These are phyloP conservation scores for Aphelocoma californica DNA, from an alignment of 2,797 vertebrate species.

Conservation along the genomic window DNA sequence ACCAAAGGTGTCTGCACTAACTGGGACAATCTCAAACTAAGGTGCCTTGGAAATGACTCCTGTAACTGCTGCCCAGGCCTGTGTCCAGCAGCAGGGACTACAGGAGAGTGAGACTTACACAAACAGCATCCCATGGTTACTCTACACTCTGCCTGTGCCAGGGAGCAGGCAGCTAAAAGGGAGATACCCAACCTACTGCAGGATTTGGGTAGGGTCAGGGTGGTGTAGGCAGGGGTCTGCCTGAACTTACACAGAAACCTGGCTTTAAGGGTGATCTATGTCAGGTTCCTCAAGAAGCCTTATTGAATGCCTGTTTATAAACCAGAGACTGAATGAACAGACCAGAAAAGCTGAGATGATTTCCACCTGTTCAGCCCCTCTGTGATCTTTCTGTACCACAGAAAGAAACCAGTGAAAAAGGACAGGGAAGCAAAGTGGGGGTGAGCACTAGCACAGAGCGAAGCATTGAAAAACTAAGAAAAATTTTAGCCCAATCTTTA, in stretches of 20 bases:
- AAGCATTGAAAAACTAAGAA: background rate
- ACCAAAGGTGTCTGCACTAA: background rate
- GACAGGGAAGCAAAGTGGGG: background rate
- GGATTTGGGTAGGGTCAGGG: background rate
- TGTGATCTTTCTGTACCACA: background rate
- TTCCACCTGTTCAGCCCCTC: background rate
- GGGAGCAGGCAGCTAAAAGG: background rate
- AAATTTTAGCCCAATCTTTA: background rate
- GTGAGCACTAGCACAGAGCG: background rate
- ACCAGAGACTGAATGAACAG: background rate
- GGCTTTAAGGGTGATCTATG: background rate
- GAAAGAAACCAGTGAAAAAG: background rate
- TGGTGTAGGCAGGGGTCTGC: background rate
- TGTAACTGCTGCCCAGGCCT: background rate
- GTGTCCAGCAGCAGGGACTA: background rate
- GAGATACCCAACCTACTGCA: fast-evolving
- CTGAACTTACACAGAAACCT: background rate
- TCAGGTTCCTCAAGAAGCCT: background rate
- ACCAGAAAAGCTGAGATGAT: background rate
- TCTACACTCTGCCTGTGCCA: background rate
- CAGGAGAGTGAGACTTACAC: background rate
- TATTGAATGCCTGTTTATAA: background rate
- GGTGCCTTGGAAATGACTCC: background rate
- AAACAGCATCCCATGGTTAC: fast-evolving
- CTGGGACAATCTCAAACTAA: background rate